Base-by-base conservation (phyloP, 92 coral and sea anemone genomes). In the Plumapathes pennacea region DNA sequence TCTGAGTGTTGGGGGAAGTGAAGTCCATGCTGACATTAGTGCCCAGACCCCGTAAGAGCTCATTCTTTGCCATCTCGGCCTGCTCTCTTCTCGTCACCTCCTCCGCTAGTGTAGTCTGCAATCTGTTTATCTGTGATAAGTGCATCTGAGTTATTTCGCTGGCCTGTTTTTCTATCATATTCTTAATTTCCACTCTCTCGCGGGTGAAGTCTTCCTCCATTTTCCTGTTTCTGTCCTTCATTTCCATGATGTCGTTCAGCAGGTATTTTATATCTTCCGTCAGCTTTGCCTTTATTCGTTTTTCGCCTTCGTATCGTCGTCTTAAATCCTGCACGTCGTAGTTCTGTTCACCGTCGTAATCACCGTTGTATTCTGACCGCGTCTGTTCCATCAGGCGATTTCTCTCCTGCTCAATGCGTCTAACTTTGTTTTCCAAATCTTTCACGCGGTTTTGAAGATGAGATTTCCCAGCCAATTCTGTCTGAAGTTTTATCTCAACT, bases 101-200 rank as follows among this genome's bases (percentile, higher is more conserved):
- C 18, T 87, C 90, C 10, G 83, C 48, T 21, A 87, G 66, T 0
- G 89, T 71, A 36, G 72, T 66, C 40, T 87, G 90, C 13, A 87
- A 72, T 56, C 78, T 87, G 46, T 67, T 83, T 11, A 87, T 83
- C 48, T 87, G 90, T 19, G 70, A 54, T 43, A 83, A 68, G 58
- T 87, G 83, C 7, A 79, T 83, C 30, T 83, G 90, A 12, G 90
- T 87, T 38, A 87, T 87, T 55, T 87, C 95, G 33, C 46, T 69
- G 57, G 95, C 95, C 54, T 87, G 95, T 28, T 78, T 87, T 50
- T 87, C 90, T 11, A 87, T 63, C 74, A 85, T 82, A 36, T 50
- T 67, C 31, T 87, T 83, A 28, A 83, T 87, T 63, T 87, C 95
- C 75, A 83, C 68, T 57, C 95, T 60, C 39, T 87, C 95, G 0